Evolutionary conservation across 53 echinoderm and acorn worm species (phyloP), one percentile per base, ranked within the genome.

Genomic region (Antedon mediterranea): DNA sequence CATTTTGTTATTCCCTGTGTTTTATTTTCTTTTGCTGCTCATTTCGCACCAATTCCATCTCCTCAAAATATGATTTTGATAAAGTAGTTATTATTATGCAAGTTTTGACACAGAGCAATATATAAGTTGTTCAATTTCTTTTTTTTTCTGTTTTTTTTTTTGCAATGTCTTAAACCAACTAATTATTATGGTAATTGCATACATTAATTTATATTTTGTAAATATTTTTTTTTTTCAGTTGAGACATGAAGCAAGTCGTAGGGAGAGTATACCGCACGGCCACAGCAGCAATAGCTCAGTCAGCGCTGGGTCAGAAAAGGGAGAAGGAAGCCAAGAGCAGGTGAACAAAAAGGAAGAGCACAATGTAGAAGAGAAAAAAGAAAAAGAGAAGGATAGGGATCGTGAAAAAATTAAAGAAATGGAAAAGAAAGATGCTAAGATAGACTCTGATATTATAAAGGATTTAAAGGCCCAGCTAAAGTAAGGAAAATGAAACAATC

Each of bases 391-490:
- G 31, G 90, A 93, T 41, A 88, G 85, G 71, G 90, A 94, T 34
- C 73, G 82, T 41, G 85, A 82, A 28, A 95, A 87, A 77, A 83
- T 81, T 4, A 43, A 83, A 31, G 81, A 83, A n/a, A 85, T 88
- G 29, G 85, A 84, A 6, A 88, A 87, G 32, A 86, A 79, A 34
- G 78, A 89, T 26, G 88, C 85, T 30, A 87, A 80, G 28, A 71
- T 80, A 79, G 92, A 98, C 71, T 85, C 88, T 0, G 95, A 95
- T 74, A 79, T 87, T 31, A 87, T 98, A 76, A 90, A 92, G 75
- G 98, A 98, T 13, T 83, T 97, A 0, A 88, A 86, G 78, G 92
- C 90, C 43, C 88, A 81, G 72, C 83, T 92, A 5, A 98, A 98
- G 98, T 98, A 73, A 6, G 11, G 11, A 37, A 4, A 37, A n/a